phyloP scores from a whole-genome alignment of 2,113 vertebrate genomes.

The Dromiciops gliroides region DNA sequence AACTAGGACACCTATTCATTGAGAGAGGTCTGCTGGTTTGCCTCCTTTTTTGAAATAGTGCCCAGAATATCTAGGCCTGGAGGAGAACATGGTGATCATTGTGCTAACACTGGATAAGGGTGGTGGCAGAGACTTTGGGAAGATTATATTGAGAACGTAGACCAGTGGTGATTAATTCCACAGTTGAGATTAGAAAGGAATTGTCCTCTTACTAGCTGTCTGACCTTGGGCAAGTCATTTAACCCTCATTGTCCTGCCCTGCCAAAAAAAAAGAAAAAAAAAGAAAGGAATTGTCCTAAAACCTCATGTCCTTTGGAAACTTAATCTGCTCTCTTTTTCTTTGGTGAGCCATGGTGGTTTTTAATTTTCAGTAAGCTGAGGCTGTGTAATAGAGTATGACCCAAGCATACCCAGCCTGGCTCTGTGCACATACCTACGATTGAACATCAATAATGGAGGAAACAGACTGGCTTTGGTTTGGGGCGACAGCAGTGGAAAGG shows the following conservation, averaged over 20 bases:
- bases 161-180: background rate
- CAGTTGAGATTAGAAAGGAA: background rate
- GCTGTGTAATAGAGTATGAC: background rate
- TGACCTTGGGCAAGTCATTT: too few species aligned
- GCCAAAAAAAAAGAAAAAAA: too few species aligned
- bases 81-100: background rate
- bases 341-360: background rate
- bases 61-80: background rate
- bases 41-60: background rate
- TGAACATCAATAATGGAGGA: background rate
- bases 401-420: background rate
- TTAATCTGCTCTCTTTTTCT: background rate
- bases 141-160: background rate
- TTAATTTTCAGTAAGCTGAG: background rate
- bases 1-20: background rate
- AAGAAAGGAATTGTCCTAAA: background rate
- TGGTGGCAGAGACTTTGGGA: background rate
- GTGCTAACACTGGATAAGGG: background rate
- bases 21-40: background rate
- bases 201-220: too few species aligned
- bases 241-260: too few species aligned
- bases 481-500: background rate
- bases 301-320: background rate
- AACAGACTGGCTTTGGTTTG: background rate
- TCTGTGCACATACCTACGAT: too few species aligned